phyloP scores from a whole-genome alignment of 2,888 invertebrate species.

The Diloba caeruleocephala region DNA sequence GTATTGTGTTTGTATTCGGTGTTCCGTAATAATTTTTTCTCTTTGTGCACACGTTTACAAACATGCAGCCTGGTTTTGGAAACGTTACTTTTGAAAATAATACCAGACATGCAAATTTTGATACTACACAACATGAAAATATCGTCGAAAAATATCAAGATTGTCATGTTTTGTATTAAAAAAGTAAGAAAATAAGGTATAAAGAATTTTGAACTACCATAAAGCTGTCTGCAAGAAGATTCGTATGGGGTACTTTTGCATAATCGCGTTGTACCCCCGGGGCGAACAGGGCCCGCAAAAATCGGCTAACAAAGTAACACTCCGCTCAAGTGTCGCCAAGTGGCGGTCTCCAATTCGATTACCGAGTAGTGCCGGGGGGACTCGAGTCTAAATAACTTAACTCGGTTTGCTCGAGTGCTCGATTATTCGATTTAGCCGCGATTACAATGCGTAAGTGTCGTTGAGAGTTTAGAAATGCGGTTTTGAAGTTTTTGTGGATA shows the following conservation, averaged over 20 bases:
- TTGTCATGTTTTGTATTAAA: constrained; percentile 47
- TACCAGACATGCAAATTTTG: constrained; percentile 36
- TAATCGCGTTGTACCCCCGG: constrained; percentile 70
- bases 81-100: constrained; percentile 28
- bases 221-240: constrained; percentile 65
- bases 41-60: constrained; percentile 17
- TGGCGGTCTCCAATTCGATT: constrained; percentile 86
- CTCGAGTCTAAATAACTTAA: constrained; percentile 82
- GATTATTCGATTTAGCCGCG: constrained; percentile 83
- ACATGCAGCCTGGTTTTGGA: constrained; percentile 20
- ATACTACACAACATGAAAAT: constrained; percentile 29
- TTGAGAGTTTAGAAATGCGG: constrained; percentile 69
- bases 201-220: constrained; percentile 56
- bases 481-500: constrained; percentile 60
- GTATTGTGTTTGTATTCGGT: constrained; percentile 46
- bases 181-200: constrained; percentile 49
- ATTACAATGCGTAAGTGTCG: constrained; percentile 84
- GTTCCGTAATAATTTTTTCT: constrained; percentile 41
- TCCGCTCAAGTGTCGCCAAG: constrained; percentile 81
- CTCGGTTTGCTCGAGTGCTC: constrained; percentile 82
- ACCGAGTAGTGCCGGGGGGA: constrained; percentile 78
- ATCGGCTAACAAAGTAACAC: constrained; percentile 87
- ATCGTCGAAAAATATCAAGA: constrained; percentile 27
- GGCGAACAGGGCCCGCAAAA: constrained; percentile 69
- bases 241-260: constrained; percentile 71